Evolutionary conservation across 1,140 invertebrate species (phyloP).

Genomic region (Aplysia californica): DNA sequence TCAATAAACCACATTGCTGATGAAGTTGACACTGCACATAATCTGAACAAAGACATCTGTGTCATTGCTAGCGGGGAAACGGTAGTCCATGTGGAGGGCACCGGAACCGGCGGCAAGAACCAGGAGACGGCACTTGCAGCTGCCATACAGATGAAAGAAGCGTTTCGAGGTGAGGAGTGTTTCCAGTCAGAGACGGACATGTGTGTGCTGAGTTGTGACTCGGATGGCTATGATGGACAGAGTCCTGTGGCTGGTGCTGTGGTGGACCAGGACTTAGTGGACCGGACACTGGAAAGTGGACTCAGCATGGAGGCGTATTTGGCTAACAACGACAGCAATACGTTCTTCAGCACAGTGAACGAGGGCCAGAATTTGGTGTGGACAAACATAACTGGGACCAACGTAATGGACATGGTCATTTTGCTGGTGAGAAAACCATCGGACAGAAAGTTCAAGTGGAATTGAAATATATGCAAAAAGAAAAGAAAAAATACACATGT

Average conservation of each 20-base stretch:
- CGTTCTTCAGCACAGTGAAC: constrained; percentile 80
- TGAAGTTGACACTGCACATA: constrained; percentile 34
- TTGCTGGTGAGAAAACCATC: constrained; percentile 69
- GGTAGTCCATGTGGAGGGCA: constrained; percentile 80
- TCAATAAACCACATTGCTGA: constrained; percentile 46
- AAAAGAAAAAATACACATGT: neutral
- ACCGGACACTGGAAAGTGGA: constrained; percentile 25
- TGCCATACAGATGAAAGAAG: constrained; percentile 69
- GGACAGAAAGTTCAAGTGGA: neutral
- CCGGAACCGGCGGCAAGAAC: constrained; percentile 89
- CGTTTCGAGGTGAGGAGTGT: constrained; percentile 46
- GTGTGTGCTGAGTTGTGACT: constrained; percentile 83
- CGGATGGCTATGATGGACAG: constrained; percentile 99
- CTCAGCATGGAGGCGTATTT: constrained; percentile 71
- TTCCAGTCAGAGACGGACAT: constrained; percentile 56
- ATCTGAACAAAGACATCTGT: constrained; percentile 65
- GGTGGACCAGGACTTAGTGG: constrained; percentile 68
- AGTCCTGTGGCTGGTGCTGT: constrained; percentile 93
- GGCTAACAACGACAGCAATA: constrained; percentile 87
- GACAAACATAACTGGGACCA: constrained; percentile 94
- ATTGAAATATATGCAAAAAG: no score
- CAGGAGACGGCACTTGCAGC: constrained; percentile 89
- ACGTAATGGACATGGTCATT: constrained; percentile 97
- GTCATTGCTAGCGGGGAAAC: constrained; percentile 90
- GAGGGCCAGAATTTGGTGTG: constrained; percentile 79